Evolutionary conservation across 1,140 invertebrate genomes (phyloP).

Genomic region (Pemphigus obesinymphae): DNA sequence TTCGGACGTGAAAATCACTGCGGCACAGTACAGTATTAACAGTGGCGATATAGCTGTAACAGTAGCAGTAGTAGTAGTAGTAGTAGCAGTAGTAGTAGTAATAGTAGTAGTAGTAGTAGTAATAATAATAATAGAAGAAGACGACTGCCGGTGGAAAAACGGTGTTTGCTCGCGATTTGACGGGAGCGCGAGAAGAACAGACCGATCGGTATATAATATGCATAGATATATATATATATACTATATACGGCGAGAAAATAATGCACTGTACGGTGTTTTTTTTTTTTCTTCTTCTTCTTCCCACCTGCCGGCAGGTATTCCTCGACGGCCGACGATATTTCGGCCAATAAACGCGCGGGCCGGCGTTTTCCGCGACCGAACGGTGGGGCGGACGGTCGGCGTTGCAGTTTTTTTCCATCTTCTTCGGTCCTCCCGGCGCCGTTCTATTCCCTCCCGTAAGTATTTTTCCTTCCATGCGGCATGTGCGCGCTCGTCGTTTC

Average conservation of each 20-base stretch:
- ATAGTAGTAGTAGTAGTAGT: too few species aligned
- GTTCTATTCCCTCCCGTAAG: background rate
- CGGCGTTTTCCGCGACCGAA: background rate
- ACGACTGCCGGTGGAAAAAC: background rate
- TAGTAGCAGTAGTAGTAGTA: background rate
- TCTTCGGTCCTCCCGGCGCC: background rate
- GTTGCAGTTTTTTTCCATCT: background rate
- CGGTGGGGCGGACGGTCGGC: background rate
- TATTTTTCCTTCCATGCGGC: background rate
- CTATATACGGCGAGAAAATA: background rate
- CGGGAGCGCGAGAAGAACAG: background rate
- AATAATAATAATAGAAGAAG: too few species aligned
- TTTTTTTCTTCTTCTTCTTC: too few species aligned
- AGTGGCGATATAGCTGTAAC: background rate
- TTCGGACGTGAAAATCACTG: background rate
- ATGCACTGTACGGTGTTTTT: background rate
- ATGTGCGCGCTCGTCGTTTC: background rate
- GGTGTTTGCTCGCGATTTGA: background rate
- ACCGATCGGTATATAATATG: too few species aligned
- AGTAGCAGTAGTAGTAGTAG: too few species aligned
- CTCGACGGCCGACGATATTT: background rate
- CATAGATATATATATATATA: background rate
- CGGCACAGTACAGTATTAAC: background rate
- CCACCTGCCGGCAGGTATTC: slow-evolving; percentile 4
- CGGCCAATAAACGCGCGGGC: slow-evolving; percentile 30